Base-by-base conservation (phyloP, 2,888 invertebrate species). In the Harpagoxenus sublaevis region DNA sequence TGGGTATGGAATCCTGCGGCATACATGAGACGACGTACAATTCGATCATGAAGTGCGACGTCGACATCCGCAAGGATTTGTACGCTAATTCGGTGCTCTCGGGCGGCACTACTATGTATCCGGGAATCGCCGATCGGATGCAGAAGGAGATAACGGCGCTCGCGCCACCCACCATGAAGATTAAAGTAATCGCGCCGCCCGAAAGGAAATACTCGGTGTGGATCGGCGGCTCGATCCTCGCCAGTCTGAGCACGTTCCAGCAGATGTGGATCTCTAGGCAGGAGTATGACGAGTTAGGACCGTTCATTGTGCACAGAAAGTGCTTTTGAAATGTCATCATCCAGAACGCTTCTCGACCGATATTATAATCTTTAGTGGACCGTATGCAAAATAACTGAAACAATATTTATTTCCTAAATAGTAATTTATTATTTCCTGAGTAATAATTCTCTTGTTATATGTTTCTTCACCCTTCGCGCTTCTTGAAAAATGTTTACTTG, bases 21-120 rank as follows among this genome's bases (percentile, higher is more conserved):
- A 96, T 96, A 91, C 96, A 96, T 91, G 96, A 96, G 92, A 96
- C 96, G 60, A 95, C 96, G 63, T 96, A 96, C 95, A 96, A 96
- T 93, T 96, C 96, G 84, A 96, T 96, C 93, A 96, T 96, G 96
- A 96, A 96, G 93, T 96, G 96, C 93, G 96, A 96, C 94, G 95
- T 96, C 81, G 96, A 96, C 89, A 96, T 96, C 92, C 94, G 96
- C 85, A 96, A 96, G 92, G 96, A 96, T 91, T 92, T 96, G 65
- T 96, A 96, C 92, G 96, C 96, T 87, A 96, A 96, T 90, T 95
- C 96, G 42, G 96, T 96, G 39, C 92, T 96, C 73, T 96, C 96
- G 45, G 96, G 96, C 28, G 96, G 96, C 63, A 95, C 96, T 55
- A 96, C 96, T n/a, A 96, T 96, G 96, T 96, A 96, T 94, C 96